Evolutionary conservation across 2,888 invertebrate genomes (phyloP).

Genomic region (Galerucella pusilla): DNA sequence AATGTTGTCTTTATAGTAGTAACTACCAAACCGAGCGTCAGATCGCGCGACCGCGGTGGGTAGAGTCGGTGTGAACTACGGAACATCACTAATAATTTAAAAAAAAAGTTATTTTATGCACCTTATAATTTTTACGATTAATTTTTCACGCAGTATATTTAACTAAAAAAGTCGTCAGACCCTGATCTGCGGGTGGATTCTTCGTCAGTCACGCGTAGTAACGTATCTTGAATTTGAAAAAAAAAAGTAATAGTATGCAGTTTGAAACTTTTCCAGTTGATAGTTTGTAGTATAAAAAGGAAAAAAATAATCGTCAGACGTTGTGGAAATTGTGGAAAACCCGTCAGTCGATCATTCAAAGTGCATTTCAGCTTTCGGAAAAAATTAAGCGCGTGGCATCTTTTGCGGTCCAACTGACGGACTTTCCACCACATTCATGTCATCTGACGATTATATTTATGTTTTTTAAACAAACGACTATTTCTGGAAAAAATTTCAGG

Average conservation of each 20-base stretch:
- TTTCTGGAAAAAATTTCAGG: not conserved
- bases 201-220: constrained; percentile 14
- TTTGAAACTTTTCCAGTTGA: too few species aligned
- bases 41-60: too few species aligned
- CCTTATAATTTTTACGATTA: not conserved
- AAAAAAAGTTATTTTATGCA: not conserved
- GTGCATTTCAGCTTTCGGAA: not conserved
- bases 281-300: too few species aligned
- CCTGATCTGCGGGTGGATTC: constrained; percentile 17
- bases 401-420: constrained; percentile 1
- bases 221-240: constrained; percentile 11
- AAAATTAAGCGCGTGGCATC: not conserved
- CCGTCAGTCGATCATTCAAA: not conserved
- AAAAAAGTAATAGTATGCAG: not conserved
- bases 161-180: constrained; percentile 8
- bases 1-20: too few species aligned
- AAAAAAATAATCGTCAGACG: constrained; percentile 4
- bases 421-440: not conserved
- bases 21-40: too few species aligned
- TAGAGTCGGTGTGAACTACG: too few species aligned
- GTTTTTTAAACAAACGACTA: not conserved
- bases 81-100: too few species aligned
- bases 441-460: constrained; percentile 1
- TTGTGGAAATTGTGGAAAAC: not conserved
- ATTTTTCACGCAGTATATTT: not conserved